Conservation (phyloP, 2,797 vertebrate genomes). For the Loris lydekkerianus region DNA sequence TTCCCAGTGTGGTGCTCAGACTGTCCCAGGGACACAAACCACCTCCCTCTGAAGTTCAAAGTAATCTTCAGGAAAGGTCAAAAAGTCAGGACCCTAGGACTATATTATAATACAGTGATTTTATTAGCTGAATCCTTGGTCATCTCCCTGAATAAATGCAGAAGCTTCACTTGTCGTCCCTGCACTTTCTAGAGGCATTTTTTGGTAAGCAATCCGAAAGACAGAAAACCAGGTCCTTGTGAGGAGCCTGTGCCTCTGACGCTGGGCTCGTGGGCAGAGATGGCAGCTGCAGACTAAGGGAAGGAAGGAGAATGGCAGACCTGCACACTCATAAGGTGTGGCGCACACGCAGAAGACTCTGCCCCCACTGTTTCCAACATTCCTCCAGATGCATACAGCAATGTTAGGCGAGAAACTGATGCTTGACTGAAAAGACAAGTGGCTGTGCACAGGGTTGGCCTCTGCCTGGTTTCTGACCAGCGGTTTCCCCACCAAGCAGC, state of each 20-base stretch:
- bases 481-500: constrained; percentile 49
- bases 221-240: neutral
- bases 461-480: constrained; percentile 72
- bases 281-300: neutral
- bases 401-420: constrained; percentile 63
- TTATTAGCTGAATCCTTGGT: neutral
- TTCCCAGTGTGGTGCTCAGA: accelerated
- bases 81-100: neutral
- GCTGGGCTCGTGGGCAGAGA: neutral
- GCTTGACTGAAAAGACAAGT: constrained; percentile 63
- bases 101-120: neutral
- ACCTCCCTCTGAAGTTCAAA: neutral
- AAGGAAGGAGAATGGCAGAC: neutral
- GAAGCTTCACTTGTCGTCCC: neutral
- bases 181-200: neutral
- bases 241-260: neutral
- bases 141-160: neutral
- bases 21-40: too few relatives aligned
- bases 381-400: constrained; percentile 60
- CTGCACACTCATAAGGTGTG: neutral
- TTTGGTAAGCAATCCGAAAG: neutral
- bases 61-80: neutral
- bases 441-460: constrained; percentile 58
- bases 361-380: neutral
- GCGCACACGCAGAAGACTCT: neutral